Base-by-base conservation (phyloP, 2,888 invertebrate species). In the Scaptomyza flava region DNA sequence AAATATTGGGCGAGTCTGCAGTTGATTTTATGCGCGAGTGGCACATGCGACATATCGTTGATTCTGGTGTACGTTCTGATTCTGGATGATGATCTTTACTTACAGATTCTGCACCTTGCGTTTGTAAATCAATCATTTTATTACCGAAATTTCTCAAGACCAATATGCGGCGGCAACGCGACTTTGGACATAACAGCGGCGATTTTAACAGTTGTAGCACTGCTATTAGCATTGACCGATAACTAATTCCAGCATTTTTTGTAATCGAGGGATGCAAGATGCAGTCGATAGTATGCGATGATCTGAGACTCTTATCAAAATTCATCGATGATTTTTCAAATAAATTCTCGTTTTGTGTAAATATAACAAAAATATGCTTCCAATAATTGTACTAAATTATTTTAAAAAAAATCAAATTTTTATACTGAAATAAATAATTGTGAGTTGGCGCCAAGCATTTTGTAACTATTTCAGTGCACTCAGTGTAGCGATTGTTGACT, bases 21-120 rank as follows among this genome's bases (percentile, higher is more conserved):
- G 94, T 93, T 75, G 94, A 93, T 58, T 94, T 93, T 84, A 94
- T 94, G 88, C 94, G 93, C 77, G 93, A 93, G 83, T 95, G 92
- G 90, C 95, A 95, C 72, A 95, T 91, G 34, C 95, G 93, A 92
- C 95, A 95, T 48, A 45, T 42, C 31, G 30, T 41, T 20, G 30
- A 6, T 9, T 64, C 63, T n/a, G 41, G 5, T 9, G 30, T 30
- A 7, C 11, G 0, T 30, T 17, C 9, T 12, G 12, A n/a, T 2
- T 8, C n/a, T 11, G 36, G 38, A 8, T 57, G 30, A 6, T 12
- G 31, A n/a, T 60, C 42, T 3, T 48, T 48, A 5, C 8, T 38
- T 9, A 20, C 5, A 42, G 8, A 2, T 34, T 9, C 50, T 11
- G 23, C n/a, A 5, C 45, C 46, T 1, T 69, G 47, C 9, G 57